Base-by-base conservation (phyloP, 2,888 invertebrate species). In the Carterocephalus palaemon region DNA sequence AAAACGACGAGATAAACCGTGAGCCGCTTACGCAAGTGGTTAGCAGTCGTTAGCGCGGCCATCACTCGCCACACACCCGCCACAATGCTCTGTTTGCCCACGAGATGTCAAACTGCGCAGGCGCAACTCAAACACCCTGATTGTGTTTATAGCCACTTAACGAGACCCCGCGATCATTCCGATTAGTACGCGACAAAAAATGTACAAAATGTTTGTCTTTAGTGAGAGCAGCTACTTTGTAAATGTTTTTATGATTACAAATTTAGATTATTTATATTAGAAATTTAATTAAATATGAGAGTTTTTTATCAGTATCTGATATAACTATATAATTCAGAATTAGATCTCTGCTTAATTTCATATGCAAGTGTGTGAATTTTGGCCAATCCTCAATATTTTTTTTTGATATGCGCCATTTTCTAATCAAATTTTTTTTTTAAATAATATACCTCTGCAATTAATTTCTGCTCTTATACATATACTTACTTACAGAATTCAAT, bases 141-240 rank as follows among this genome's bases (percentile, higher is more conserved):
- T 81, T 86, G 84, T 86, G 85, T 86, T 85, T 86, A 86, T 81
- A 77, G 85, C 82, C 84, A 86, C 77, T 86, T 86, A 86, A 86
- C 85, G 66, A 75, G 64, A 65, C 53, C 58, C 72, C 59, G 85
- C 73, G 71, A 85, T 65, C 81, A 81, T 86, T 85, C 86, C 76
- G 80, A 84, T 84, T 80, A 84, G 77, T 75, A 66, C 69, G 67
- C 73, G 75, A 62, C 57, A 82, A 81, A 83, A 79, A 82, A 75
- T 70, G 64, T 64, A 70, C 70, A 60, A 61, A 57, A 62, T 79
- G 58, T 81, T 80, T 81, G 70, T 71, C 67, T 70, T 70, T 70
- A 70, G 73, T 65, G 70, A 82, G 76, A 77, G 71, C 64, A 73
- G 84, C 84, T 84, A 83, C 84, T 75, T 80, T 70, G 74, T 78